These are phyloP conservation scores for Sebastes flavidus DNA, from an alignment of 2,797 vertebrate genomes.

Conservation along the genomic window DNA sequence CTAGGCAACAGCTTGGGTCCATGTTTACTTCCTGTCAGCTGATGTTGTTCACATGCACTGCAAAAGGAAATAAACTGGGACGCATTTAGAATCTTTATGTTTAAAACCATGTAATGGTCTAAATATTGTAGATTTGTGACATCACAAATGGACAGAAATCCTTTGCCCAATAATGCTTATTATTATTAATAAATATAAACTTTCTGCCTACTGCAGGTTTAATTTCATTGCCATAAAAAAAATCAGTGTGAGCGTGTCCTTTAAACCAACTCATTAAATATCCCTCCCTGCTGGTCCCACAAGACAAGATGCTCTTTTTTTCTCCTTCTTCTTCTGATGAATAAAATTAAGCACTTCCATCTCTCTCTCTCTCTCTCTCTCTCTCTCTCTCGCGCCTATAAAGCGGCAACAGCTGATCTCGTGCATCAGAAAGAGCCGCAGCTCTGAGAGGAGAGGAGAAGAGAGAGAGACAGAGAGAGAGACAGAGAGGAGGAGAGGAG, in stretches of 20 bases:
- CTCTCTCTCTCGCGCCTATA: constrained; percentile 34
- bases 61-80: too few relatives aligned
- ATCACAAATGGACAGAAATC: too few relatives aligned
- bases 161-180: too few relatives aligned
- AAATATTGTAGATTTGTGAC: too few relatives aligned
- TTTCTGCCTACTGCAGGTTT: background rate
- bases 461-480: constrained; percentile 1
- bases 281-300: constrained; percentile 65
- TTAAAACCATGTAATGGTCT: too few relatives aligned
- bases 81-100: too few relatives aligned
- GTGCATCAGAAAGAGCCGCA: constrained; percentile 67
- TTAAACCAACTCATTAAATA: constrained; percentile 65
- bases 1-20: too few relatives aligned
- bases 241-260: constrained; percentile 41
- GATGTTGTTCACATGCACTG: too few relatives aligned
- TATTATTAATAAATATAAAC: background rate
- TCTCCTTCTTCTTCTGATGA: constrained; percentile 55
- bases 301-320: constrained; percentile 63
- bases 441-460: constrained; percentile 40
- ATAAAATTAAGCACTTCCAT: constrained; percentile 61
- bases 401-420: constrained; percentile 77
- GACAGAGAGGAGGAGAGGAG: background rate
- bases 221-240: constrained; percentile 46
- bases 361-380: background rate
- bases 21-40: too few relatives aligned